Evolutionary conservation across 2,888 invertebrate genomes (phyloP).

Genomic region (Drosophila crucigera): DNA sequence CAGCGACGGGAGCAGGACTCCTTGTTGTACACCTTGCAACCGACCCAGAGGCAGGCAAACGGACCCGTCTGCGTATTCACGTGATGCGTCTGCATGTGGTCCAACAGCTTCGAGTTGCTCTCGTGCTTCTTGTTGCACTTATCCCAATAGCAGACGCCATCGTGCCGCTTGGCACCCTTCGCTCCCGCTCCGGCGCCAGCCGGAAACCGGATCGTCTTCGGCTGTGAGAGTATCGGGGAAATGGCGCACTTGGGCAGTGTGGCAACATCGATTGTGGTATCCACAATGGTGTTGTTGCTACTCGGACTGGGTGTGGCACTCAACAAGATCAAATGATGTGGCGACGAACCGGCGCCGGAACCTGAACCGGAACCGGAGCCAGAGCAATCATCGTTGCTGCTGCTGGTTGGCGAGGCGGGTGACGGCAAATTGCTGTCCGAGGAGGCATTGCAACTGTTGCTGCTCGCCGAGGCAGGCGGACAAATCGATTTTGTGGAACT

Average conservation of each 20-base stretch:
- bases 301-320: slow-evolving; percentile 68
- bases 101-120: slow-evolving; percentile 92
- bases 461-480: slow-evolving; percentile 74
- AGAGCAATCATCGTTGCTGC: slow-evolving; percentile 46
- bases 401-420: slow-evolving; percentile 71
- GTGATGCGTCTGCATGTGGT: slow-evolving; percentile 94
- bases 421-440: slow-evolving; percentile 86
- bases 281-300: slow-evolving; percentile 72
- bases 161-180: slow-evolving; percentile 85
- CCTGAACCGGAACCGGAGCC: slow-evolving; percentile 6
- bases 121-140: slow-evolving; percentile 92
- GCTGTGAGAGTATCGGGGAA: slow-evolving; percentile 92
- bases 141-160: slow-evolving; percentile 91
- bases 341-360: slow-evolving; percentile 43
- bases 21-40: slow-evolving; percentile 97
- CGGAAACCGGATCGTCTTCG: slow-evolving; percentile 93
- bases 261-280: slow-evolving; percentile 82
- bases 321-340: slow-evolving; percentile 79
- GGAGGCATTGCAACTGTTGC: slow-evolving; percentile 81
- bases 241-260: slow-evolving; percentile 85
- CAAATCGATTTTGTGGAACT: slow-evolving; percentile 61
- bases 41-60: slow-evolving; percentile 96
- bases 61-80: slow-evolving; percentile 94
- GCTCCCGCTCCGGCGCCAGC: slow-evolving; percentile 86
- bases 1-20: slow-evolving; percentile 96